A percentile compares a stretch with the other conserved stretches of the same genome.
phyloP scores from a whole-genome alignment of 2,113 vertebrate genomes.

The Nymphicus hollandicus region DNA sequence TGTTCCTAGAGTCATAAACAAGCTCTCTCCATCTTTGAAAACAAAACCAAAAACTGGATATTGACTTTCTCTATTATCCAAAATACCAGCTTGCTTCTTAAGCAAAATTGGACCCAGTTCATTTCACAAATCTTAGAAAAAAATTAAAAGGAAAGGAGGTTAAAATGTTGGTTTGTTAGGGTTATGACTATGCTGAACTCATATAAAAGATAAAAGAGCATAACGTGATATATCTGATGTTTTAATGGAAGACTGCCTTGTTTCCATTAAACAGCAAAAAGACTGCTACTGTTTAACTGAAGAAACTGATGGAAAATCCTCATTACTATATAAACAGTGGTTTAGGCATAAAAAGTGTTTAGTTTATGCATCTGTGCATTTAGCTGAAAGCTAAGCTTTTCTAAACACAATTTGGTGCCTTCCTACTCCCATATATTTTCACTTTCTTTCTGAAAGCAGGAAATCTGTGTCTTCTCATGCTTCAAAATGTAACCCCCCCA shows the following conservation, averaged over 20 bases:
- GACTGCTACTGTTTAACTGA: constrained; percentile 51
- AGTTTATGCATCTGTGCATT: constrained; percentile 59
- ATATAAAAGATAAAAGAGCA: neutral
- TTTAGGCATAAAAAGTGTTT: constrained; percentile 49
- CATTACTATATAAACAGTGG: constrained; percentile 39
- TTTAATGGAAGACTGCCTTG: constrained; percentile 5
- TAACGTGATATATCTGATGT: neutral
- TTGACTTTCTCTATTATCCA: neutral
- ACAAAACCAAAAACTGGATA: neutral
- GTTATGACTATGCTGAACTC: neutral
- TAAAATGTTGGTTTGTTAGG: neutral
- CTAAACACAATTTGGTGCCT: constrained; percentile 37
- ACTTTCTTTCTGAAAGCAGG: constrained; percentile 51
- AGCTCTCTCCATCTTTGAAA: neutral
- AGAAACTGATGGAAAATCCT: constrained; percentile 50
- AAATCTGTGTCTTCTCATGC: constrained; percentile 33
- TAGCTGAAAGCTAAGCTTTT: constrained; percentile 30
- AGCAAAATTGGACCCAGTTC: neutral
- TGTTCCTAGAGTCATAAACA: constrained; percentile 25
- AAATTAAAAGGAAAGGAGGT: neutral
- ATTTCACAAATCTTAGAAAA: neutral
- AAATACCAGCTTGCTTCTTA: neutral
- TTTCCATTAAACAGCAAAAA: constrained; percentile 24
- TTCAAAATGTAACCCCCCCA: neutral
- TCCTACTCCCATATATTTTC: constrained; percentile 53